These are phyloP conservation scores for Tor tambroides DNA, from an alignment of 2,113 vertebrate genomes.

Conservation along the genomic window DNA sequence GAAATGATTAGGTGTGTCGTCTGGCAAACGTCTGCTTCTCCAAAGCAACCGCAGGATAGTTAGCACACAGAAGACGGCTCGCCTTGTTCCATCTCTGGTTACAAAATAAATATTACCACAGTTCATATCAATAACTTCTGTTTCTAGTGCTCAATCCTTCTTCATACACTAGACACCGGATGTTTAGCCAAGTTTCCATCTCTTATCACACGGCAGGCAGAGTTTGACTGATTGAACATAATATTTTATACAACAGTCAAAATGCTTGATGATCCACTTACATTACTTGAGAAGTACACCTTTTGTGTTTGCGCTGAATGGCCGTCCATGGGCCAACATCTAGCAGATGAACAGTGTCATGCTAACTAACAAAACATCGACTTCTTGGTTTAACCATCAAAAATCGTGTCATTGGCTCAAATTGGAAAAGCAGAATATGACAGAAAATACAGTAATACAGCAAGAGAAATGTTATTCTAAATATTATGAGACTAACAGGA, in stretches of 20 bases:
- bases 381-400: not conserved
- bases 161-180: constrained; percentile 22
- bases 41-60: constrained; percentile 30
- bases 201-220: not conserved
- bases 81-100: constrained; percentile 41
- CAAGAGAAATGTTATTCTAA: not conserved
- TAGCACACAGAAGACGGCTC: constrained; percentile 31
- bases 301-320: not conserved
- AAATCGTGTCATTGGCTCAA: not conserved
- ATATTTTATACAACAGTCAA: not conserved
- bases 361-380: not conserved
- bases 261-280: not conserved
- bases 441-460: too few relatives aligned
- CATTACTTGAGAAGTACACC: not conserved
- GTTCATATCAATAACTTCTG: constrained; percentile 36
- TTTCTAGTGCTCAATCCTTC: constrained; percentile 44
- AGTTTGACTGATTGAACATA: not conserved
- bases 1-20: constrained; percentile 32
- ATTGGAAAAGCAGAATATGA: too few relatives aligned
- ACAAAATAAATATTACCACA: constrained; percentile 49
- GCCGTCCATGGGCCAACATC: not conserved
- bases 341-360: not conserved
- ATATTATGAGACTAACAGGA: not conserved
- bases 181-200: constrained; percentile 39
- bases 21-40: not conserved